Base-by-base conservation (phyloP, 2,888 invertebrate species). In the Endomychus coccineus region DNA sequence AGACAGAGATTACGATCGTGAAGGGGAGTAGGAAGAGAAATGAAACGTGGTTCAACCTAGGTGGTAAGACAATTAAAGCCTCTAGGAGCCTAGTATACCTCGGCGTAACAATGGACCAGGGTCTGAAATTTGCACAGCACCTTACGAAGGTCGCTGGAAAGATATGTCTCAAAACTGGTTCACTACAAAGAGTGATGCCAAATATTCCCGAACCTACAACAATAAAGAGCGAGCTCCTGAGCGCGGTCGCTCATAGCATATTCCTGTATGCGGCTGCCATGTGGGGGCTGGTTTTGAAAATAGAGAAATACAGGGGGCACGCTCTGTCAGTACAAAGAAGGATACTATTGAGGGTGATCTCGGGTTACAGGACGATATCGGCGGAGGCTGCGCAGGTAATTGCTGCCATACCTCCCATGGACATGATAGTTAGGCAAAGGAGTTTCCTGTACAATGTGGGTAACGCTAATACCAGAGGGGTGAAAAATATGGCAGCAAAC, bases 71-170 rank as follows among this genome's bases (percentile, higher is more conserved):
- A 10, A 5, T 34, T 14, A 27, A 9, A 13, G 16, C 34, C 11
- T 13, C 12, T 10, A 34, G 30, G 13, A 11, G 9, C 6, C 7
- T 34, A 30, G 13, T 11, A 13, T 34, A 34, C 11, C 28, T 34
- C 31, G 34, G 34, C 3, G 34, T 34, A 7, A 32, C 11, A 9
- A 31, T 34, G 9, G 34, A 34, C 16, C 11, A 17, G 15, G 13
- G 16, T 10, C 28, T 34, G 28, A 34, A 11, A 9, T 34, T 34
- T 16, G 16, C 14, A 12, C 11, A 19, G 28, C 34, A 34, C 27
- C 14, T 34, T 14, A 16, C 10, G 16, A 15, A 10, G 9, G 28
- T 17, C 9, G 13, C 11, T 11, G 27, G 10, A 6, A 25, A 25
- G 11, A 10, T 10, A 9, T 7, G 5, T 6, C 6, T 6, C 6